Evolutionary conservation across 2,113 vertebrate genomes (phyloP).

Genomic region (Polyodon spathula): DNA sequence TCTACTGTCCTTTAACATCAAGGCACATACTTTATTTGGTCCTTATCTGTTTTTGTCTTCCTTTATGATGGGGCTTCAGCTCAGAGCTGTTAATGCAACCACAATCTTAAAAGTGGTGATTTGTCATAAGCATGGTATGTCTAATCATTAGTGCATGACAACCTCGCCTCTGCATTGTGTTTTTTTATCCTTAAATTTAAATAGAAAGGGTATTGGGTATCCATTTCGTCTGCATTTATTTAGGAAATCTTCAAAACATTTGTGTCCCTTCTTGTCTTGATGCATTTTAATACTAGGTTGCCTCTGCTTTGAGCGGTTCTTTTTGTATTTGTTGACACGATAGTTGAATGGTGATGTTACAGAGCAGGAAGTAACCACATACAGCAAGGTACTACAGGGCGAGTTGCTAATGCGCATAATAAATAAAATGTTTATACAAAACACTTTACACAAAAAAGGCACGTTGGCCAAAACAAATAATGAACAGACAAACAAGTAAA

Average conservation of each 20-base stretch:
- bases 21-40: constrained; percentile 60
- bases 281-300: no score
- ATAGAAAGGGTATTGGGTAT: constrained; percentile 17
- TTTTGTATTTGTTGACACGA: no score
- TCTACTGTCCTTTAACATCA: constrained; percentile 59
- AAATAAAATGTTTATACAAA: no score
- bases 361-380: no score
- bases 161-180: constrained; percentile 32
- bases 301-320: no score
- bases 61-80: constrained; percentile 39
- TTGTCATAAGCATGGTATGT: constrained; percentile 57
- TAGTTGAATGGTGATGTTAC: no score
- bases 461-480: no score
- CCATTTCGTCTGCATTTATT: not conserved
- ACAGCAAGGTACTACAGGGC: no score
- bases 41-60: constrained; percentile 37
- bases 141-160: constrained; percentile 62
- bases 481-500: no score
- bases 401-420: no score
- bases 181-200: constrained; percentile 20
- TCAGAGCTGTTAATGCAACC: constrained; percentile 62
- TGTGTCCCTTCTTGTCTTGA: not conserved
- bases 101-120: constrained; percentile 68
- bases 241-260: constrained; percentile 3
- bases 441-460: no score